Conservation (phyloP, 1,140 invertebrate genomes). For the Zaprionus tsacasi region DNA sequence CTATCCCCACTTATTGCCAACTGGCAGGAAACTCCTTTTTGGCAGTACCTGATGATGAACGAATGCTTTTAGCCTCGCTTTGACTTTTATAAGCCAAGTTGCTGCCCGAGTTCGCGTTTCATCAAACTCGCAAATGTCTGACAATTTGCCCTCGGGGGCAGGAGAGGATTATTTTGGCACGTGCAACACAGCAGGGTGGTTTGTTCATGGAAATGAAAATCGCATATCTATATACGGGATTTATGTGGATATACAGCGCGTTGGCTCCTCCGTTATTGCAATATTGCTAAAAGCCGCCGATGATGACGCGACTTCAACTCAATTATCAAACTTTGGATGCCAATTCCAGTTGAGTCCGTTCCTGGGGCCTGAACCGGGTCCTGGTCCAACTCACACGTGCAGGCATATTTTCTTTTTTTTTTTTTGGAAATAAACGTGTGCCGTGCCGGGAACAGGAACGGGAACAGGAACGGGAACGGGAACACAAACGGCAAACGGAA, state of each 20-base stretch:
- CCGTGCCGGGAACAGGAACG: slow-evolving; percentile 7
- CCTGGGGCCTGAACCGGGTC: slow-evolving; percentile 10
- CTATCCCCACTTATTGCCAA: neutral
- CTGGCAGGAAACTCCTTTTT: neutral
- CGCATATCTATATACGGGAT: slow-evolving; percentile 21
- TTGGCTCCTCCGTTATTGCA: slow-evolving; percentile 46
- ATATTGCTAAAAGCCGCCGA: slow-evolving; percentile 66
- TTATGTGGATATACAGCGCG: slow-evolving; percentile 24
- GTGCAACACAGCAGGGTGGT: slow-evolving; percentile 33
- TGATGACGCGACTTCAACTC: slow-evolving; percentile 71
- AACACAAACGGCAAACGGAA: slow-evolving; percentile 66
- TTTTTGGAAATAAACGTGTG: slow-evolving; percentile 22
- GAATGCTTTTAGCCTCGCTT: slow-evolving; percentile 41
- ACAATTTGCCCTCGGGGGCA: neutral
- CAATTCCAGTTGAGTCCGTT: slow-evolving; percentile 51
- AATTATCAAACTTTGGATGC: slow-evolving; percentile 80
- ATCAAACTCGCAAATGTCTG: slow-evolving; percentile 51
- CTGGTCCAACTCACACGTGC: slow-evolving; percentile 42
- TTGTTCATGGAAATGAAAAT: slow-evolving; percentile 21
- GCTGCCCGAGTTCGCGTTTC: slow-evolving; percentile 40
- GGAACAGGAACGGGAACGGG: neutral
- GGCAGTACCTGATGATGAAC: neutral
- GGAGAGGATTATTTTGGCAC: slow-evolving; percentile 53
- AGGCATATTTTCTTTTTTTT: slow-evolving; percentile 39
- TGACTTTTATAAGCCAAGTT: slow-evolving; percentile 51